phyloP scores from a whole-genome alignment of 53 echinoderm and acorn worm genomes.

The Hippasteria phrygiana region DNA sequence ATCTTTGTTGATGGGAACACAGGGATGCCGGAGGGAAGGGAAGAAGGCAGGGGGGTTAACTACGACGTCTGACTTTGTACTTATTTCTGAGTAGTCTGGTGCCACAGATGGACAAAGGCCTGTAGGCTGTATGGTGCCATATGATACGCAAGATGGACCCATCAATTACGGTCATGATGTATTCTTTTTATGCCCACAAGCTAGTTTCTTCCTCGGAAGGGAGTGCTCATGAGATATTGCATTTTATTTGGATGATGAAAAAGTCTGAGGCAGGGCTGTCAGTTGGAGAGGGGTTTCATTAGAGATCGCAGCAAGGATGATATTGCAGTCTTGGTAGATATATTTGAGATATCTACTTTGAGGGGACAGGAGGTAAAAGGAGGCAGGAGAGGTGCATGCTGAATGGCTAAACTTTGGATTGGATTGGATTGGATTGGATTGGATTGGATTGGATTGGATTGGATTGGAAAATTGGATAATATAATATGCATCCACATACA shows the following conservation, averaged over 20 bases:
- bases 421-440: neutral
- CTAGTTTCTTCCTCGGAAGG: neutral
- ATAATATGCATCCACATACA: too few species aligned
- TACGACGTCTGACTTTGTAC: neutral
- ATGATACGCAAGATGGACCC: neutral
- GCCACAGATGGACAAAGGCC: neutral
- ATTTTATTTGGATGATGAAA: conserved; percentile 5
- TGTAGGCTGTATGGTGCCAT: conserved; percentile 8
- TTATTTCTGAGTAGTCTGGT: conserved; percentile 21
- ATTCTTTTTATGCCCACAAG: conserved; percentile 34
- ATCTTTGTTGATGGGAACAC: conserved; percentile 19
- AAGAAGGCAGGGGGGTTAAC: neutral
- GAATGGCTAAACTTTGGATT: neutral
- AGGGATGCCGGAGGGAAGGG: neutral
- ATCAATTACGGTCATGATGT: conserved; percentile 19
- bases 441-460: neutral
- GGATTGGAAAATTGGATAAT: too few species aligned
- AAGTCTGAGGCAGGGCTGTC: neutral
- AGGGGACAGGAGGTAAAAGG: neutral
- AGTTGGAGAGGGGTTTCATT: neutral
- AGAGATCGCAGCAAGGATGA: neutral
- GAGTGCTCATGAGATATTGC: neutral
- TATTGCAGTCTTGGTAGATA: neutral
- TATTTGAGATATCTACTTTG: neutral
- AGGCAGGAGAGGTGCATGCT: neutral